Percentiles rank a stretch among this genome's conserved stretches.
phyloP scores from a whole-genome alignment of 2,113 vertebrate species.

The Antennarius striatus region DNA sequence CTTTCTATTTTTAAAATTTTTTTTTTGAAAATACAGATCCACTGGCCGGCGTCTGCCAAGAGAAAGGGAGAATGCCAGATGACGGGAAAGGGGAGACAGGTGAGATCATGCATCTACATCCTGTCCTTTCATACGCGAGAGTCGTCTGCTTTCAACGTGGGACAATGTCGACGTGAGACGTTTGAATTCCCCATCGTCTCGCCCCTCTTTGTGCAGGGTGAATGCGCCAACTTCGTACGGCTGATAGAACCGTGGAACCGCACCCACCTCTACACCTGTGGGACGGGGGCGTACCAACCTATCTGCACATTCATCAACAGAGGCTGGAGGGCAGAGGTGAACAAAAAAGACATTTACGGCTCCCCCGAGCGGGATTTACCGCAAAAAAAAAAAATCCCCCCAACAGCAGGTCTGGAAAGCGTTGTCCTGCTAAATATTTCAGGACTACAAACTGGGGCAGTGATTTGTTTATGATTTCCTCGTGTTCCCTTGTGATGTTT shows the following conservation, averaged over 20 bases:
- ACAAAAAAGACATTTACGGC: conserved; percentile 11
- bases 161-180: conserved; percentile 2
- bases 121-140: conserved; percentile 42
- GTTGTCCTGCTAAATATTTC: conserved; percentile 69
- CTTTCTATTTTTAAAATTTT: conserved; percentile 6
- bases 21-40: conserved; percentile 72
- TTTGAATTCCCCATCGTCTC: conserved; percentile 43
- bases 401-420: conserved; percentile 29
- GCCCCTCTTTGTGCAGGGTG: conserved; percentile 63
- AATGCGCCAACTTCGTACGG: conserved; percentile 81
- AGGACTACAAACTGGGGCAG: conserved; percentile 66
- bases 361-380: conserved; percentile 38
- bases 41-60: conserved; percentile 83
- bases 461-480: conserved; percentile 67
- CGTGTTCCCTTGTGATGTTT: conserved; percentile 48
- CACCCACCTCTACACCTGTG: conserved; percentile 86
- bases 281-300: conserved; percentile 86
- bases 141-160: conserved; percentile 15
- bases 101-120: conserved; percentile 59
- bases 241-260: conserved; percentile 86
- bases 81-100: conserved; percentile 85
- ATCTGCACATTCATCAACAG: conserved; percentile 85
- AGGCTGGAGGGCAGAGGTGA: conserved; percentile 86
- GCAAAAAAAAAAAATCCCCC: conserved; percentile 7
- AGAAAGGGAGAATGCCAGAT: conserved; percentile 85